Base-by-base conservation (phyloP, 2,888 invertebrate genomes). In the Elmis aenea region DNA sequence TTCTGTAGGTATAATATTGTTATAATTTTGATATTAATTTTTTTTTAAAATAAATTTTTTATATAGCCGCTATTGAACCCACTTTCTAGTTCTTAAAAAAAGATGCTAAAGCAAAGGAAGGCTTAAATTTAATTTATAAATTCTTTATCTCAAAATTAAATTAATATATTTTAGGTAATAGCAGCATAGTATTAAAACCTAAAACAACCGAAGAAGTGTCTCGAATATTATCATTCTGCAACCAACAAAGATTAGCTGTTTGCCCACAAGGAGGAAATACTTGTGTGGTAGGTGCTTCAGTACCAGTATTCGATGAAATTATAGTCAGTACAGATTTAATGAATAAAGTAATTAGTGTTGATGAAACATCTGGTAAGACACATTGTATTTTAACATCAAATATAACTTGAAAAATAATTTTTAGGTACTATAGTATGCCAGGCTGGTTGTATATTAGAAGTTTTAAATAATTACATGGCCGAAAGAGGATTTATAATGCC, bases 231-330 rank as follows among this genome's bases (percentile, higher is more conserved):
- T 73, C 76, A 33, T 85, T 90, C 64, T 97, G 97, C 68, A 83
- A 90, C 63, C 72, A 81, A 5, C 76, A 80, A 34, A 76, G 74
- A 23, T 66, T 99, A 33, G 95, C 97, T 1, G 84, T 99, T 6
- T 92, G 92, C 57, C 92, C 95, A 0, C 92, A 94, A 67, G 90
- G 90, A 18, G 94, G 94, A 8, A 93, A 94, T 64, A 95, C 94
- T 0, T 90, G 96, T 0, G 70, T 96, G 8, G 93, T 94, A 1
- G 95, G 95, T 2, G 96, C 95, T 0, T 86, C 90, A 24, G 89
- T 93, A 2, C 96, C 97, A 1, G 89, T 97, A 3, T 93, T 91
- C 68, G 97, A 99, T 69, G 97, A 99, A 73, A 81, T 97, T 34
- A 79, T 99, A 0, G 57, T 99, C 3, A 91, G 86, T 13, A 80